A percentile compares a stretch with the other conserved stretches of the same genome.
phyloP scores from a whole-genome alignment of 37 sponge, comb jelly and placozoan genomes.

The Tethya wilhelma region DNA sequence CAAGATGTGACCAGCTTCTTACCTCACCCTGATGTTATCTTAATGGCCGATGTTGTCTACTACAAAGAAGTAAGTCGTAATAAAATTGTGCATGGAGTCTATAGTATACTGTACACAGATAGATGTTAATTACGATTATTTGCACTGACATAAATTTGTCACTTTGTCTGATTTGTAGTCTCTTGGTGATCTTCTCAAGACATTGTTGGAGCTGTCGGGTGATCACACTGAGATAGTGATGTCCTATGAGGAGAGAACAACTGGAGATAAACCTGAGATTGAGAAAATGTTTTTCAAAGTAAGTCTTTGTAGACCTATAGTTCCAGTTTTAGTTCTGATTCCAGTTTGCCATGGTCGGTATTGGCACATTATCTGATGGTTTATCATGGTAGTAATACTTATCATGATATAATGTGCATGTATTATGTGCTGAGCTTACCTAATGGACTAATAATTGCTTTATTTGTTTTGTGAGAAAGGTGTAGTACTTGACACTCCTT shows the following conservation, averaged over 20 bases:
- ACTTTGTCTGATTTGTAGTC: no score
- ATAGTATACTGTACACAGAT: no score
- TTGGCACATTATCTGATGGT: neutral
- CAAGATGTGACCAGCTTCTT: neutral
- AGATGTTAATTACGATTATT: no score
- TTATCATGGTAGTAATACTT: neutral
- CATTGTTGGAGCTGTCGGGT: constrained; percentile 49
- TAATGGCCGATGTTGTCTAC: constrained; percentile 88
- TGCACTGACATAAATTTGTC: no score
- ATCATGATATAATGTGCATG: neutral
- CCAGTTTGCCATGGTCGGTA: neutral
- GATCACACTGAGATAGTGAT: constrained; percentile 52
- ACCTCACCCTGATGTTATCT: constrained; percentile 61
- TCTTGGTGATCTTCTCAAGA: constrained; percentile 54
- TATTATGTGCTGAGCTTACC: no score
- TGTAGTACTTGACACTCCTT: no score
- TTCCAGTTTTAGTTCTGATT: neutral
- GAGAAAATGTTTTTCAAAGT: constrained; percentile 70
- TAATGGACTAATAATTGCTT: no score
- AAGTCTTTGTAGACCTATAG: constrained; percentile 8
- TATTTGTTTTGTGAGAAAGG: no score
- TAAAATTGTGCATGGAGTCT: no score
- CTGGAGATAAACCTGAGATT: constrained; percentile 75
- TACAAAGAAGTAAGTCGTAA: constrained; percentile 65
- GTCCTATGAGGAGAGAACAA: constrained; percentile 85